Percentiles rank a stretch among this genome's conserved stretches.
Conservation (phyloP, 2,113 vertebrate genomes). For the Hemiscyllium ocellatum region DNA sequence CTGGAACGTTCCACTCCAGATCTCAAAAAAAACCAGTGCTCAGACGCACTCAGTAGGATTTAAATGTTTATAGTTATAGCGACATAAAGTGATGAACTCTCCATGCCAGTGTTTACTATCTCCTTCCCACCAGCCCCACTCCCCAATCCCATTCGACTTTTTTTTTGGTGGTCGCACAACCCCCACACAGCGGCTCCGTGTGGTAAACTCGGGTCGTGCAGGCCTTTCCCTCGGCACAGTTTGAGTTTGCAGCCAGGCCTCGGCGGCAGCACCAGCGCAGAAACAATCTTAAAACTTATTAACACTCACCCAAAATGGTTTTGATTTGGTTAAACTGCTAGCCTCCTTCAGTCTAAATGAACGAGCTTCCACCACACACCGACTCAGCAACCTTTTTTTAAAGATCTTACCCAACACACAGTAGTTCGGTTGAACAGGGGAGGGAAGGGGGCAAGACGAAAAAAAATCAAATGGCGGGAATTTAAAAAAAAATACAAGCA, state of each 20-base stretch:
- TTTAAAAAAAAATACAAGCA: conserved; percentile 33
- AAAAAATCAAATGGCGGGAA: conserved; percentile 34
- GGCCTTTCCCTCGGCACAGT: not conserved
- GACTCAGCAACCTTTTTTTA: not conserved
- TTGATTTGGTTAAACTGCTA: conserved; percentile 3
- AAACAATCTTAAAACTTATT: conserved; percentile 1
- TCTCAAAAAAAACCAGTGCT: not conserved
- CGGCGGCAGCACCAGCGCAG: not conserved
- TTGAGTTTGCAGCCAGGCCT: not conserved
- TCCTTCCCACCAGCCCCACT: not conserved
- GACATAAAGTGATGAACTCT: not conserved
- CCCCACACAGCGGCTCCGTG: conserved; percentile 30
- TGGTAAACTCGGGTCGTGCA: conserved; percentile 11
- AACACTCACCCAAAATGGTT: conserved; percentile 20
- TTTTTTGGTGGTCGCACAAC: not conserved
- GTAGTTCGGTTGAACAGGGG: conserved; percentile 38
- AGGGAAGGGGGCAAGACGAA: conserved; percentile 40
- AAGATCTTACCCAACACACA: conserved; percentile 10
- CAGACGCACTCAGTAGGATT: not conserved
- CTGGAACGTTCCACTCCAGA: conserved; percentile 31
- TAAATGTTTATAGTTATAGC: not conserved
- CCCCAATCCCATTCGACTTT: not conserved
- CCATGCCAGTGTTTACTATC: not conserved
- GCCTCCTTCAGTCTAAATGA: not conserved
- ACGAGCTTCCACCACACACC: conserved; percentile 14